These are phyloP conservation scores for Peromyscus aztecus DNA, from an alignment of 2,797 vertebrate genomes.

Conservation along the genomic window DNA sequence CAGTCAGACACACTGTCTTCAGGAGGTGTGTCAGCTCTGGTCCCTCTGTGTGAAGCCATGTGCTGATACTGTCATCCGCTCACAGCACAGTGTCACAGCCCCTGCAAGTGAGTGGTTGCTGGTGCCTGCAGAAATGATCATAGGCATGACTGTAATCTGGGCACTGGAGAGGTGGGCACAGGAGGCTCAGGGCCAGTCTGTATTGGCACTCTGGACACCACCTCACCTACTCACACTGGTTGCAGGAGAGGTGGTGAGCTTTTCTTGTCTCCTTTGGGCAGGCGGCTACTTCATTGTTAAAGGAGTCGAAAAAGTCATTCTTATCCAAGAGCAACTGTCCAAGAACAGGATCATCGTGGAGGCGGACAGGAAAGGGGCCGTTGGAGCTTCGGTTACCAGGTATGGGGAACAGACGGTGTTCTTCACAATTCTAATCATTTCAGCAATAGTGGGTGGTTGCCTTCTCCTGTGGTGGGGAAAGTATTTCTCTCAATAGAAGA, in stretches of 20 bases:
- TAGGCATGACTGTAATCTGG: not conserved
- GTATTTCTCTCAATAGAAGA: not conserved
- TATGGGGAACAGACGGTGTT: constrained; percentile 77
- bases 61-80: not conserved
- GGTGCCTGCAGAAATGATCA: not conserved
- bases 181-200: not conserved
- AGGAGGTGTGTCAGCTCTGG: not conserved
- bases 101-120: not conserved
- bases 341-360: constrained; percentile 99
- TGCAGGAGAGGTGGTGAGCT: not conserved
- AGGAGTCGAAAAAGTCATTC: constrained; percentile 98
- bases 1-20: not conserved
- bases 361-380: constrained; percentile 96
- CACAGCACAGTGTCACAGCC: not conserved
- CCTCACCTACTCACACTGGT: not conserved
- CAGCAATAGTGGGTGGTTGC: not conserved
- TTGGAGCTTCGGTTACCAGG: constrained; percentile 99
- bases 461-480: not conserved
- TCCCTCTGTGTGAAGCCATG: not conserved
- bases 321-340: constrained; percentile 99
- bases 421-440: not conserved
- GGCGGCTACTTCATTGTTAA: constrained; percentile 99
- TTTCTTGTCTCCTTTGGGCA: constrained; percentile 81
- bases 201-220: not conserved
- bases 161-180: not conserved